phyloP scores from a whole-genome alignment of 1,140 invertebrate species.

The Drosophila mauritiana region DNA sequence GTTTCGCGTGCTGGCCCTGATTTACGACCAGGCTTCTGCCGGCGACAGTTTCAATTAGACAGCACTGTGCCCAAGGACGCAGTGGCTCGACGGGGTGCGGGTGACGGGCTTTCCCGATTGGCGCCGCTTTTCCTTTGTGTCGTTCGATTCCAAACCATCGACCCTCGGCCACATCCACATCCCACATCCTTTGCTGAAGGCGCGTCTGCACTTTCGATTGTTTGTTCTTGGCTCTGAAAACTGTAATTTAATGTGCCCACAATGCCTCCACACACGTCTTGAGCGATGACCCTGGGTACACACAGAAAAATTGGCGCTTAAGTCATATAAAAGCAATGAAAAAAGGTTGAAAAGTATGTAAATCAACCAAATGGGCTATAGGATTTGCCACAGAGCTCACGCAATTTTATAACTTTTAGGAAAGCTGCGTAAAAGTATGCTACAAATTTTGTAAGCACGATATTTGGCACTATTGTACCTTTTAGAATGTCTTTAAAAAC shows the following conservation, averaged over 20 bases:
- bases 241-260: constrained; percentile 57
- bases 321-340: not conserved
- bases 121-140: constrained; percentile 17
- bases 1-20: constrained; percentile 51
- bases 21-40: constrained; percentile 63
- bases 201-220: constrained; percentile 53
- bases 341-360: not conserved
- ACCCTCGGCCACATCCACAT: not conserved
- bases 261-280: constrained; percentile 21
- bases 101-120: constrained; percentile 13
- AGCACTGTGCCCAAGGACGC: constrained; percentile 15
- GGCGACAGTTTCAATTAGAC: constrained; percentile 80
- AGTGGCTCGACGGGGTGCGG: not conserved
- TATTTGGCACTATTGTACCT: too few relatives aligned
- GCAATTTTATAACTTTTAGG: not conserved
- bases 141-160: constrained; percentile 42
- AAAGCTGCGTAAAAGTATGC: too few relatives aligned
- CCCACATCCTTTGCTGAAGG: constrained; percentile 19
- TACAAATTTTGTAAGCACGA: too few relatives aligned
- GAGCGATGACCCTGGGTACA: constrained; percentile 13
- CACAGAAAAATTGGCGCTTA: constrained; percentile 3
- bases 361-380: too few relatives aligned
- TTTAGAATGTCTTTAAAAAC: too few relatives aligned
- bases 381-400: fast-evolving
- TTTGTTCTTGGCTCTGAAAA: constrained; percentile 58